phyloP scores from a whole-genome alignment of 1,140 invertebrate species.

The Acyrthosiphon pisum region DNA sequence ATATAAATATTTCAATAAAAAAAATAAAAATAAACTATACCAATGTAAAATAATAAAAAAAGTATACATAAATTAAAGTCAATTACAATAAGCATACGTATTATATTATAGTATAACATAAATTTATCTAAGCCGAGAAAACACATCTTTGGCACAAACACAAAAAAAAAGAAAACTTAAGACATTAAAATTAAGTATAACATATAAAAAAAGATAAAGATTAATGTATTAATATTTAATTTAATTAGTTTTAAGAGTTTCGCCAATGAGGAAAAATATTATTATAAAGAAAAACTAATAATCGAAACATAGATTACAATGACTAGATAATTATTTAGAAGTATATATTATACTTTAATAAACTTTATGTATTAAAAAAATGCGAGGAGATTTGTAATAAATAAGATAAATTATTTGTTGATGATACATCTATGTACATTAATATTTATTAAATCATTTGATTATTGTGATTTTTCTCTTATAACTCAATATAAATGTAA shows the following conservation, averaged over 20 bases:
- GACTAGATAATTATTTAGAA: conserved; percentile 43
- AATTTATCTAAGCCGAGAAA: conserved; percentile 22
- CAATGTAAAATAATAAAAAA: conserved; percentile 13
- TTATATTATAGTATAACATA: not conserved
- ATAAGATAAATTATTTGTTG: not conserved
- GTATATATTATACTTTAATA: conserved; percentile 15
- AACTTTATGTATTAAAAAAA: conserved; percentile 18
- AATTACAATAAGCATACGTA: conserved; percentile 19
- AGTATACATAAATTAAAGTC: not conserved
- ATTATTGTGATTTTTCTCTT: not conserved
- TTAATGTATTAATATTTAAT: conserved; percentile 24
- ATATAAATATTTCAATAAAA: conserved; percentile 13
- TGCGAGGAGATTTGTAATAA: conserved; percentile 27
- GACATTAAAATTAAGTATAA: conserved; percentile 4
- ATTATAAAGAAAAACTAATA: conserved; percentile 14
- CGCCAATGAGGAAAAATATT: not conserved
- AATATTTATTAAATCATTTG: not conserved
- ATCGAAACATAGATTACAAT: conserved; percentile 5
- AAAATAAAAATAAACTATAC: conserved; percentile 35
- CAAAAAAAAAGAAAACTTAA: conserved; percentile 33
- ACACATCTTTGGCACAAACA: conserved; percentile 47
- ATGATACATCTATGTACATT: not conserved
- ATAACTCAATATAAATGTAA: not conserved
- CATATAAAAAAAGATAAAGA: conserved; percentile 27
- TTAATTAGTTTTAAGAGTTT: conserved; percentile 27